A percentile compares a stretch with the other conserved stretches of the same genome.
Conservation (phyloP, 2,797 vertebrate species). For the Aldrovandia affinis region DNA sequence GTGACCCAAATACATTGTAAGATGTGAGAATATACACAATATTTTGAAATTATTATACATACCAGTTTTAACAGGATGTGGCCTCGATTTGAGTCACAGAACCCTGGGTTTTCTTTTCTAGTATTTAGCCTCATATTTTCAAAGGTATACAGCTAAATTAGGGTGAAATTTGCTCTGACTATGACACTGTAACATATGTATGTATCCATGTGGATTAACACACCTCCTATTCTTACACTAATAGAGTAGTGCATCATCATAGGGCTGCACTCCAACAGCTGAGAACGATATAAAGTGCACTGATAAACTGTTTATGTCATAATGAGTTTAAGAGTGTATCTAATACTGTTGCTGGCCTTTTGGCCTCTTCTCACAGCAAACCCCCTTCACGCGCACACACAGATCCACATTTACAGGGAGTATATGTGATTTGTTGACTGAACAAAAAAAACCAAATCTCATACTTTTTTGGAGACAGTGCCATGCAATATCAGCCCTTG, state of each 20-base stretch:
- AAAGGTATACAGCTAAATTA: neutral
- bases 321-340: constrained; percentile 14
- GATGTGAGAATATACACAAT: neutral
- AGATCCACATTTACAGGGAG: constrained; percentile 48
- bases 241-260: neutral
- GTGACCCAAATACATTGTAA: neutral
- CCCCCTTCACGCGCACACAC: constrained; percentile 33
- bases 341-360: constrained; percentile 59
- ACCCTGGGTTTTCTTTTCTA: neutral
- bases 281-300: neutral
- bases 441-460: constrained; percentile 45
- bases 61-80: neutral
- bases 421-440: constrained; percentile 31
- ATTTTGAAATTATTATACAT: neutral
- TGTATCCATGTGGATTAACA: too few species aligned
- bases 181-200: neutral
- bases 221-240: neutral
- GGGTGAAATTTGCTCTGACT: neutral
- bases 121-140: constrained; percentile 18
- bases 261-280: neutral
- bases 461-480: neutral
- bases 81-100: neutral
- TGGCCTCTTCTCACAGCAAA: constrained; percentile 28
- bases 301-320: neutral
- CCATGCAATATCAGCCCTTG: neutral